Evolutionary conservation across 1,140 invertebrate species (phyloP), one percentile per base, ranked within the genome.

Genomic region (Bombus terrestris): DNA sequence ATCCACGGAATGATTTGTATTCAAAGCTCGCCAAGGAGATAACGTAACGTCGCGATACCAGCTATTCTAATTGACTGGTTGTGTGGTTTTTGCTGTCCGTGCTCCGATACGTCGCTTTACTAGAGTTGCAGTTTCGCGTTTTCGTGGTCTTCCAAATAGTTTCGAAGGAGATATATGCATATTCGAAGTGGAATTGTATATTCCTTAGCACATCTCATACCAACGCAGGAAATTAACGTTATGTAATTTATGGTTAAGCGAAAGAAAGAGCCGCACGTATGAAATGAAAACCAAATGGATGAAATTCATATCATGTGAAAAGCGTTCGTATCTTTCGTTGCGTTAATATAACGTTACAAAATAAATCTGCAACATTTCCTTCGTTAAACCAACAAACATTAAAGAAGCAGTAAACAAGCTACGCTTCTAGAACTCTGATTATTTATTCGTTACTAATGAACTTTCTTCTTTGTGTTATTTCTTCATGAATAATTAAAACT

Each of bases 1-100:
- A 84, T 84, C n/a, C 66, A 22, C 22, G 32, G 68, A 37, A 53
- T 71, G 64, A 84, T 84, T 84, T 79, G 74, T 59, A 79, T 57
- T 71, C 62, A 35, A 39, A 62, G 6, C 66, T 62, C 66, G 66
- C 68, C 25, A n/a, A n/a, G 15, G 77, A 47, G 41, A 47, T 68
- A 68, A 53, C 77, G 76, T 64, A 13, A 43, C 62, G 77, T 47
- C 41, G 15, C 41, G 64, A 79, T 37, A 64, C 18, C 39, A 18
- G 5, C 28, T 39, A 68, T 35, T 43, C 62, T 79, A 79, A 79
- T 68, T 79, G 64, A 69, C 77, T 62, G 3, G 25, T 5, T 32
- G 25, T 22, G 18, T 18, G 41, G 18, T 9, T 43, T 18, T 6
- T 32, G 10, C 13, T 66, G 12, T 32, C 18, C 28, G 15, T 22